These are phyloP conservation scores for Troilus luridus DNA, from an alignment of 2,888 invertebrate genomes.

Conservation along the genomic window DNA sequence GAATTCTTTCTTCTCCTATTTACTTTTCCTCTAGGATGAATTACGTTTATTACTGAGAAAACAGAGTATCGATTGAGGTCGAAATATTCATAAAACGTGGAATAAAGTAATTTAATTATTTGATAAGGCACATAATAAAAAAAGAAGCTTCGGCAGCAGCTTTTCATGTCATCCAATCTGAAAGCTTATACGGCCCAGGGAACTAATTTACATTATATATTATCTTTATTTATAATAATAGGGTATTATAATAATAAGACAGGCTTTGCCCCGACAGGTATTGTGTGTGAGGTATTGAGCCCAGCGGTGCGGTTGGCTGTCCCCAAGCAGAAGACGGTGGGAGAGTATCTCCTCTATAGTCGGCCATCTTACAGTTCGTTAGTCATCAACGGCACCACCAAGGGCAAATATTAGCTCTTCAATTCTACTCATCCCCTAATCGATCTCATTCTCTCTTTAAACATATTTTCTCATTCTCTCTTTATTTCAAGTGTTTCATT, in stretches of 20 bases:
- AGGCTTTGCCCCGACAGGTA: background rate
- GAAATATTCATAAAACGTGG: too few species aligned
- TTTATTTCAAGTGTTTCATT: background rate
- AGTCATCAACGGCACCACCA: background rate
- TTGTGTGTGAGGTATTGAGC: background rate
- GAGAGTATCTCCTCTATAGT: background rate
- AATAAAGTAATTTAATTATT: too few species aligned
- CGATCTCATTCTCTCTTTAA: background rate
- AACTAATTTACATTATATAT: background rate
- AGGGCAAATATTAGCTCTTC: conserved; percentile 1
- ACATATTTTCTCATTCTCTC: background rate
- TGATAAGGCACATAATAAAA: too few species aligned
- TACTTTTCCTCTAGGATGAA: too few species aligned
- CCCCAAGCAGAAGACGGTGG: background rate
- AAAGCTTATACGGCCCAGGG: background rate
- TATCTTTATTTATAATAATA: background rate
- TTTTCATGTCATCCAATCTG: background rate
- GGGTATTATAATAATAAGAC: background rate
- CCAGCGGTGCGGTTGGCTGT: background rate
- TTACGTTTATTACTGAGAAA: too few species aligned
- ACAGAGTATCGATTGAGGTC: too few species aligned
- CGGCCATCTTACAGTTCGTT: background rate
- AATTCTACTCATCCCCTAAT: background rate
- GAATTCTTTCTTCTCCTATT: too few species aligned
- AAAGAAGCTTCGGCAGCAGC: background rate